phyloP scores from a whole-genome alignment of 1,140 invertebrate genomes.

The Bombus picipes region DNA sequence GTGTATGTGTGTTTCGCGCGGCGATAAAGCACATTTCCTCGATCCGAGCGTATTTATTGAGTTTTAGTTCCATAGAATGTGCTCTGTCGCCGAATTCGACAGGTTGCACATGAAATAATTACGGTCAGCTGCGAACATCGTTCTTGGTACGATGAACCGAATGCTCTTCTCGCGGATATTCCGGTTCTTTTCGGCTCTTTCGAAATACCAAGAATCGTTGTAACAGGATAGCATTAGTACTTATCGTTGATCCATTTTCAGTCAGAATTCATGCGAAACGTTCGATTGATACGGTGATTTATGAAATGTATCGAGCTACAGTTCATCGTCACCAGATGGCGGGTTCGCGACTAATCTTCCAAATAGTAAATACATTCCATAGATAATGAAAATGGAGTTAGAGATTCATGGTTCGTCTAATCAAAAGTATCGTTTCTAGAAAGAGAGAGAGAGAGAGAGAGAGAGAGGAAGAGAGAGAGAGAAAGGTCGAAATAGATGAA shows the following conservation, averaged over 20 bases:
- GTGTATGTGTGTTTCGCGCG: slow-evolving; percentile 25
- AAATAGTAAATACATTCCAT: slow-evolving; percentile 82
- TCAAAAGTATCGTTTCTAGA: slow-evolving; percentile 73
- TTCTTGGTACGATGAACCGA: slow-evolving; percentile 64
- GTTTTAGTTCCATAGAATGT: slow-evolving; percentile 70
- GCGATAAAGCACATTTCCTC: slow-evolving; percentile 75
- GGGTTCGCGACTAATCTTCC: slow-evolving; percentile 77
- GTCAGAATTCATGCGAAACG: neutral
- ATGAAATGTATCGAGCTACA: neutral
- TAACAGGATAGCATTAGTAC: no score
- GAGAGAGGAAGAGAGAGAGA: neutral
- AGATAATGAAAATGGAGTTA: slow-evolving; percentile 65
- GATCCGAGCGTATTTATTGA: slow-evolving; percentile 74
- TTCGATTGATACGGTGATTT: neutral
- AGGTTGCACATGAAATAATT: slow-evolving; percentile 66
- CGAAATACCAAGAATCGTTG: neutral
- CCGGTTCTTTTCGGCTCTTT: neutral
- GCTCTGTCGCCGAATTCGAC: slow-evolving; percentile 66
- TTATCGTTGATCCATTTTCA: neutral
- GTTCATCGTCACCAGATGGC: slow-evolving; percentile 55
- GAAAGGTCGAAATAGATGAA: neutral
- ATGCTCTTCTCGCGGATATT: neutral
- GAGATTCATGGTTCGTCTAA: slow-evolving; percentile 71
- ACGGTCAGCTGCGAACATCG: slow-evolving; percentile 55
- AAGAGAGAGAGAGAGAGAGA: neutral